Conservation (phyloP, 2,113 vertebrate species). For the Cranoglanis bouderius region DNA sequence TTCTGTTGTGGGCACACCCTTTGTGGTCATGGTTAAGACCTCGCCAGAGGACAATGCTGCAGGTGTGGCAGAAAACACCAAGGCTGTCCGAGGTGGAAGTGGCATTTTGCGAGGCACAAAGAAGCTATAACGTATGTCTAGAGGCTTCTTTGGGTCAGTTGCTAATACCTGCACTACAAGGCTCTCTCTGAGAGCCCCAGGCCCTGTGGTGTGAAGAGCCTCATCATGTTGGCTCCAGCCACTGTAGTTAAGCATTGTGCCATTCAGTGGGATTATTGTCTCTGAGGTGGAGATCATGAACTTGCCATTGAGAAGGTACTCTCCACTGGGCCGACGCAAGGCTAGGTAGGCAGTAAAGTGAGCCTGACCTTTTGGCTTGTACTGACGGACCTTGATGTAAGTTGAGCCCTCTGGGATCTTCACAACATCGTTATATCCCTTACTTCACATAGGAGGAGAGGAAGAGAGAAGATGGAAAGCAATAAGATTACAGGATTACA, state of each 20-base stretch:
- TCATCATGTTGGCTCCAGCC: constrained; percentile 96
- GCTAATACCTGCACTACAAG: constrained; percentile 90
- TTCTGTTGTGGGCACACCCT: constrained; percentile 59
- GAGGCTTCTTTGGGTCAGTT: constrained; percentile 83
- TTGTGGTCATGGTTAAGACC: constrained; percentile 53
- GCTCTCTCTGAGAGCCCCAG: constrained; percentile 82
- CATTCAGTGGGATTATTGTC: constrained; percentile 89
- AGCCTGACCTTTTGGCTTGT: constrained; percentile 90
- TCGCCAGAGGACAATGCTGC: constrained; percentile 32
- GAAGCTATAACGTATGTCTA: constrained; percentile 95
- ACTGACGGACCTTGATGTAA: constrained; percentile 94
- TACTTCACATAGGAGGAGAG: constrained; percentile 71
- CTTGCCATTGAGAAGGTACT: constrained; percentile 95
- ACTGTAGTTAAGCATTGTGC: constrained; percentile 95
- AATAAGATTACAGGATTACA: neutral
- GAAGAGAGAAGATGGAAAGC: neutral
- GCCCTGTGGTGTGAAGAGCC: constrained; percentile 90
- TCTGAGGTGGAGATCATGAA: constrained; percentile 99
- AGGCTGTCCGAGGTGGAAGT: constrained; percentile 46
- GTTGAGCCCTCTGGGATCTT: constrained; percentile 92
- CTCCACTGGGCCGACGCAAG: constrained; percentile 82
- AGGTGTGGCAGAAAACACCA: constrained; percentile 46
- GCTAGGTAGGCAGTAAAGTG: constrained; percentile 93
- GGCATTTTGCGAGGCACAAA: constrained; percentile 81
- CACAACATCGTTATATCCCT: constrained; percentile 96